Conservation (phyloP, 2,797 vertebrate genomes). For the Tachyglossus aculeatus region DNA sequence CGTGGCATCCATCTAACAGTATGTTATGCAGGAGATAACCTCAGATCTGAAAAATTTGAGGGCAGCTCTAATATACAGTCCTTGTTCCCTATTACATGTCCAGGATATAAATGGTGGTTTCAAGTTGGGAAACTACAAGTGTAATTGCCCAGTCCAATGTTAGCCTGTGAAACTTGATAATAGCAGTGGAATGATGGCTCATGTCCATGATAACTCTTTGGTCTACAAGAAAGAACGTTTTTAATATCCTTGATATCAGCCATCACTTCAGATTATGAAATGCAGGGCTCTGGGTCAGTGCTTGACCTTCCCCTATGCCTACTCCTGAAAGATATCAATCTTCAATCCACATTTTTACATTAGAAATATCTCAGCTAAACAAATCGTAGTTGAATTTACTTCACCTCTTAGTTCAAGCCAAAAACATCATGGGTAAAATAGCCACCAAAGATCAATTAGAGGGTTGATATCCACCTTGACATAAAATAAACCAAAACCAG, state of each 20-base stretch:
- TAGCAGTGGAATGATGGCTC: not conserved
- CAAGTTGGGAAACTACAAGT: not conserved
- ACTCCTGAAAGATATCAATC: too few species aligned
- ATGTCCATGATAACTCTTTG: not conserved
- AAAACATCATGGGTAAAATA: too few species aligned
- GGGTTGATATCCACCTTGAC: too few species aligned
- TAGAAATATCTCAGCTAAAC: too few species aligned
- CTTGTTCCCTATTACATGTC: not conserved
- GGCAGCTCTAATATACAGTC: not conserved
- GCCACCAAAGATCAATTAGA: too few species aligned
- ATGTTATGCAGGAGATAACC: constrained; percentile 1
- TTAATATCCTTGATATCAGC: not conserved
- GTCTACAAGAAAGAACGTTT: not conserved
- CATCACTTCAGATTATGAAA: not conserved
- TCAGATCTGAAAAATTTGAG: constrained; percentile 20
- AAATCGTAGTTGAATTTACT: too few species aligned
- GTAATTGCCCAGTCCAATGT: not conserved
- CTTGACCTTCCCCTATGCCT: too few species aligned
- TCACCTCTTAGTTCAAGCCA: too few species aligned
- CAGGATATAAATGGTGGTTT: not conserved
- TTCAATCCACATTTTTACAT: too few species aligned
- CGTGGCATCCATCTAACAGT: not conserved
- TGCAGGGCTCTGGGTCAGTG: too few species aligned
- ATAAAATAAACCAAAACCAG: too few species aligned
- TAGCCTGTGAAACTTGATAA: not conserved